phyloP scores from a whole-genome alignment of 2,888 invertebrate genomes.

The Lucinisca nassula region DNA sequence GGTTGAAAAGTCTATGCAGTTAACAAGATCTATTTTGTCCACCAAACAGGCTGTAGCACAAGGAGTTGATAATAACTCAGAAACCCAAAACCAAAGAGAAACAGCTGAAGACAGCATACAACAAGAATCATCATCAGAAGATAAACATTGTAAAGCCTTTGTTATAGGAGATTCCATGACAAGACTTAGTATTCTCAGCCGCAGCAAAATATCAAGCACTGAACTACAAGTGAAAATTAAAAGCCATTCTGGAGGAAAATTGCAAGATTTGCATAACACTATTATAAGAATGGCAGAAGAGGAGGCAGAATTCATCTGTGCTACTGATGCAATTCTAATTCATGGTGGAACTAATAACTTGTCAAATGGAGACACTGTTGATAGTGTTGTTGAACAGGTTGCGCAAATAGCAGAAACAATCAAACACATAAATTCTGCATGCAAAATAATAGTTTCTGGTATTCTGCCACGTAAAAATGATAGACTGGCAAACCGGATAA shows the following conservation, averaged over 20 bases:
- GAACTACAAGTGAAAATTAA: neutral
- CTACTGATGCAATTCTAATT: neutral
- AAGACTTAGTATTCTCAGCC: neutral
- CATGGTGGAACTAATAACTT: slow-evolving; percentile 1
- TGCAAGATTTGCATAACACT: neutral
- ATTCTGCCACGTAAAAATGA: too few species aligned
- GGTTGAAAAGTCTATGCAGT: too few species aligned
- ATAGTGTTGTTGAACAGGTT: neutral
- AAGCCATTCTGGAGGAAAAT: neutral
- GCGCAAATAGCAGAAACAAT: neutral
- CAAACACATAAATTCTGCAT: neutral
- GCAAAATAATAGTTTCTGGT: too few species aligned
- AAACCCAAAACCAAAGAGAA: too few species aligned
- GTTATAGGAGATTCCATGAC: neutral
- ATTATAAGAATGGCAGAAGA: neutral
- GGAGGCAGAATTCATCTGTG: neutral
- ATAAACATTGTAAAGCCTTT: neutral
- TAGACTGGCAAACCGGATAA: too few species aligned
- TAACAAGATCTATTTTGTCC: too few species aligned
- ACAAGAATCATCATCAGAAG: too few species aligned
- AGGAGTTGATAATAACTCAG: too few species aligned
- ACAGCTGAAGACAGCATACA: too few species aligned
- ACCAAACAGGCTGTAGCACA: too few species aligned
- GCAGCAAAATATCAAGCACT: neutral
- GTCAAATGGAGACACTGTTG: neutral